Evolutionary conservation across 2,888 invertebrate species (phyloP), one percentile per base, ranked within the genome.

Genomic region (Eupithecia dodoneata): DNA sequence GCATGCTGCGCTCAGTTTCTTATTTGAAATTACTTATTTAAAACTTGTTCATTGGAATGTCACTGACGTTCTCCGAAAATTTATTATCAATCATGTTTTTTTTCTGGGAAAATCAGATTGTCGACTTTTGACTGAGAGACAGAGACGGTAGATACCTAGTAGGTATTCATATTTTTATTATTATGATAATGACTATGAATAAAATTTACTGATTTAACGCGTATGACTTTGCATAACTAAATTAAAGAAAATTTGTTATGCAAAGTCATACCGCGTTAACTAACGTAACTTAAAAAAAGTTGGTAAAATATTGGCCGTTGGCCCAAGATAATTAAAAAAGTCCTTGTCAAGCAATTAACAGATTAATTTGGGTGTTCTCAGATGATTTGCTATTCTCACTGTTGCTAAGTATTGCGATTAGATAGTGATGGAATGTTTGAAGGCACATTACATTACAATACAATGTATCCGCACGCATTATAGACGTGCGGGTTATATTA

Each of bases 1-100:
- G 65, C 30, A 65, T 67, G 30, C 44, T 59, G 65, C 30, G 52
- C 42, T 71, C 76, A 66, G 75, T 78, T 82, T 78, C 73, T 82
- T 80, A 74, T 81, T 80, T 79, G 6, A 81, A 80, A 76, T 80
- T 76, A 78, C 76, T 72, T 42, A 12, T 59, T 10, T 59, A 18
- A 77, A 81, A 78, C 76, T 75, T 77, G 71, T 80, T 79, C 75
- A 52, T 9, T 49, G 65, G 47, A 49, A 41, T 55, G n/a, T 47
- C 72, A 42, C 72, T 75, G 65, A 75, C 75, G 72, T 80, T 80
- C 80, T 72, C 55, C 72, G 81, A 72, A 71, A 63, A 63, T 63
- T 30, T 12, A 4, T 12, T 75, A 72, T 78, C 18, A 79, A 82
- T 80, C 76, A 79, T 75, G 6, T 67, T 71, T 77, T 69, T 71